A percentile compares a stretch with the other conserved stretches of the same genome.
Evolutionary conservation across 2,113 vertebrate species (phyloP).

Genomic region (Hystrix brachyura): DNA sequence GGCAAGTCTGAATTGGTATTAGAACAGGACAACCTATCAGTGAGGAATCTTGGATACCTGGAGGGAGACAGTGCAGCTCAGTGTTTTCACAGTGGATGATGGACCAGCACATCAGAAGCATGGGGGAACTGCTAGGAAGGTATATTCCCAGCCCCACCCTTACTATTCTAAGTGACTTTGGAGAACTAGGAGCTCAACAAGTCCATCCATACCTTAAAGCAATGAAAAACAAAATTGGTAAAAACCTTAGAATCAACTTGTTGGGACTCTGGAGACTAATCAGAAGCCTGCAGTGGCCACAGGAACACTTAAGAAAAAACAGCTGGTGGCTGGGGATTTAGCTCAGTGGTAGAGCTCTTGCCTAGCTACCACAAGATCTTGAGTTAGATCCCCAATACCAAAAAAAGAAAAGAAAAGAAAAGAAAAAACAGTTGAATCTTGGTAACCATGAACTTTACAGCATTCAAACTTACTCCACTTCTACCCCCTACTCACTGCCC

Average conservation of each 20-base stretch:
- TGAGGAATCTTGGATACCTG: background rate
- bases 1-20: background rate
- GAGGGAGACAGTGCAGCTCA: background rate
- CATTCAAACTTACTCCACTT: too few species aligned
- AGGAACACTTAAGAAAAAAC: background rate
- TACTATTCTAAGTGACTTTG: background rate
- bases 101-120: background rate
- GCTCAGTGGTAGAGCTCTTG: too few species aligned
- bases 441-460: background rate
- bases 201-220: background rate
- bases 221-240: background rate
- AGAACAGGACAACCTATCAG: background rate
- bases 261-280: background rate
- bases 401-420: too few species aligned
- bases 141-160: background rate
- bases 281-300: background rate
- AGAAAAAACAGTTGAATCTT: background rate
- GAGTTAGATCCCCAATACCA: too few species aligned
- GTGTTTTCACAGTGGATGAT: background rate
- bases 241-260: background rate
- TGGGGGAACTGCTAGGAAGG: background rate
- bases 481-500: background rate
- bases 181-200: background rate
- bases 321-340: background rate
- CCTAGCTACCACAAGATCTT: too few species aligned